Conservation (phyloP, 2,797 vertebrate genomes). For the Distichodus sexfasciatus region DNA sequence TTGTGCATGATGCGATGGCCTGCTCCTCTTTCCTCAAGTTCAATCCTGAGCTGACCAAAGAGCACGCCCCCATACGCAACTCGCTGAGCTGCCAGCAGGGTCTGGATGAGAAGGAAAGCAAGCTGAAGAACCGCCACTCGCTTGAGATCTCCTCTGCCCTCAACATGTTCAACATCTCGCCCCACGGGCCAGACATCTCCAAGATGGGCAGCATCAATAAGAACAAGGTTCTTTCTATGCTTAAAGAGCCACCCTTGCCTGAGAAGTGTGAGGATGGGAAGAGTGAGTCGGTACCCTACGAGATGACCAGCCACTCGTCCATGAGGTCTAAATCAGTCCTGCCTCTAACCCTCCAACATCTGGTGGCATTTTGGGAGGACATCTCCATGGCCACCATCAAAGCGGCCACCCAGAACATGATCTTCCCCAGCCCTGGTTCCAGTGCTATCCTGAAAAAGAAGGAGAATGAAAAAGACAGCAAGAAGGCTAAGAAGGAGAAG, state of each 20-base stretch:
- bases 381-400: constrained; percentile 98
- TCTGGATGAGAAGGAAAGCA: constrained; percentile 92
- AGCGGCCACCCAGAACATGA: constrained; percentile 99
- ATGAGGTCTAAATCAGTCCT: constrained; percentile 90
- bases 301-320: constrained; percentile 79
- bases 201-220: constrained; percentile 99
- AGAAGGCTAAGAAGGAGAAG: constrained; percentile 96
- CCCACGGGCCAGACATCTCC: constrained; percentile 97
- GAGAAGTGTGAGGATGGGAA: constrained; percentile 97
- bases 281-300: constrained; percentile 79
- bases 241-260: constrained; percentile 93
- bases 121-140: constrained; percentile 96
- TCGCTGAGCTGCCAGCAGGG: constrained; percentile 86
- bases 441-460: constrained; percentile 97
- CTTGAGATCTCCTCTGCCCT: constrained; percentile 97
- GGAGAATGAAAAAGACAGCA: constrained; percentile 92
- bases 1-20: constrained; percentile 98
- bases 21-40: constrained; percentile 99
- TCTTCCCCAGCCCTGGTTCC: constrained; percentile 98
- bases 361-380: constrained; percentile 99
- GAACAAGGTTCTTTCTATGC: constrained; percentile 98
- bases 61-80: constrained; percentile 92
- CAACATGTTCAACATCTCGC: constrained; percentile 97
- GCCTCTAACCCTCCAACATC: constrained; percentile 92
- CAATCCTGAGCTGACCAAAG: constrained; percentile 96